Conservation (phyloP, 2,113 vertebrate genomes). For the Pelodiscus sinensis region DNA sequence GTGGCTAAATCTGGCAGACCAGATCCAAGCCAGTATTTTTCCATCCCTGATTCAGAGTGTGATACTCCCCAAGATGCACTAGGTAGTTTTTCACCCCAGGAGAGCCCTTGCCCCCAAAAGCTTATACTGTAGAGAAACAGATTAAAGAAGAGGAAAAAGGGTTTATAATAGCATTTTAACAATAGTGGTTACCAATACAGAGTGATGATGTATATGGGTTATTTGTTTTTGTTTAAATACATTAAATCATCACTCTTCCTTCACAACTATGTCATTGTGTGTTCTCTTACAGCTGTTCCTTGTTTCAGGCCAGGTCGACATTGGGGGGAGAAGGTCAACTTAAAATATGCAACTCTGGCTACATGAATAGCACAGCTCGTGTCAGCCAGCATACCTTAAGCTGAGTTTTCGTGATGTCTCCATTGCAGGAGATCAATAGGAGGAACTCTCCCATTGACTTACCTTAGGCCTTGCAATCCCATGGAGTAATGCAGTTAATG, state of each 20-base stretch:
- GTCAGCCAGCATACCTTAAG: no score
- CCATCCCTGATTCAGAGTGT: neutral
- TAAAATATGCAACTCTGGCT: no score
- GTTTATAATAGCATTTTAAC: neutral
- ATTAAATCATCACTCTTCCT: slow-evolving; percentile 30
- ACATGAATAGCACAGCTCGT: no score
- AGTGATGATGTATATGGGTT: neutral
- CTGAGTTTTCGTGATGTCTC: no score
- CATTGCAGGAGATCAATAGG: no score
- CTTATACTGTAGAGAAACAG: neutral
- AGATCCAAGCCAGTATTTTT: no score
- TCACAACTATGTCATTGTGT: neutral
- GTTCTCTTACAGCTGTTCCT: neutral
- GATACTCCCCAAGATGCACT: neutral
- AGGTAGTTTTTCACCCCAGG: neutral
- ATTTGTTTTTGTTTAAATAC: slow-evolving; percentile 9
- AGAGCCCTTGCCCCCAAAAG: neutral
- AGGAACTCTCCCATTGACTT: no score
- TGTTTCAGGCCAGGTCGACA: neutral
- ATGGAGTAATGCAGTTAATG: no score
- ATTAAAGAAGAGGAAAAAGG: neutral
- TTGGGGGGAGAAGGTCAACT: no score
- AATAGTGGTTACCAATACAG: neutral
- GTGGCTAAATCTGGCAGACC: no score
- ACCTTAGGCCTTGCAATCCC: no score